phyloP scores from a whole-genome alignment of 2,888 invertebrate species.

The Latrodectus elegans region DNA sequence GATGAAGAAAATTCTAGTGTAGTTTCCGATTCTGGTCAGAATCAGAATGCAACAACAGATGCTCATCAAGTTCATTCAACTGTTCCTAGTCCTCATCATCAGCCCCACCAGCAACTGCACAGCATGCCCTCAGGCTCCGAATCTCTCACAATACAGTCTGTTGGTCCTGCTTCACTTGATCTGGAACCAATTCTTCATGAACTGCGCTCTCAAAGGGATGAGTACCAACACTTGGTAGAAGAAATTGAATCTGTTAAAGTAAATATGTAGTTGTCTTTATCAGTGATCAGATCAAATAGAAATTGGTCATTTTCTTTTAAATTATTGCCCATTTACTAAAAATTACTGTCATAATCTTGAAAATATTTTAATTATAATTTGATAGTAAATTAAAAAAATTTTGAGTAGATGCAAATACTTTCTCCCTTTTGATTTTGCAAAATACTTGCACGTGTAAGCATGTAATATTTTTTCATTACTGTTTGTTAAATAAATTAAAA shows the following conservation, averaged over 20 bases:
- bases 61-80: conserved; percentile 73
- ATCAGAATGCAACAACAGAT: conserved; percentile 69
- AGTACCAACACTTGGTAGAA: conserved; percentile 86
- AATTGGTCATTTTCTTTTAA: too few relatives aligned
- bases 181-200: conserved; percentile 79
- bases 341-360: too few relatives aligned
- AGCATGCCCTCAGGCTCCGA: conserved; percentile 60
- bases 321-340: too few relatives aligned
- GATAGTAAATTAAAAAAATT: too few relatives aligned
- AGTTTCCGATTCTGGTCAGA: conserved; percentile 75
- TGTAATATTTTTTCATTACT: too few relatives aligned
- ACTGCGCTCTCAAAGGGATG: conserved; percentile 86
- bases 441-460: too few relatives aligned
- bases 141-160: conserved; percentile 45
- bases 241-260: conserved; percentile 80
- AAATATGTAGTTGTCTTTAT: conserved; percentile 6
- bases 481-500: too few relatives aligned
- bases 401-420: too few relatives aligned
- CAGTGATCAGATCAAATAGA: too few relatives aligned
- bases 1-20: conserved; percentile 76
- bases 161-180: conserved; percentile 62
- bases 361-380: too few relatives aligned
- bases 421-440: too few relatives aligned
- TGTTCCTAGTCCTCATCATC: conserved; percentile 70
- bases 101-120: conserved; percentile 34